Evolutionary conservation across 2,888 invertebrate genomes (phyloP).

Genomic region (Drosophila longiperda): DNA sequence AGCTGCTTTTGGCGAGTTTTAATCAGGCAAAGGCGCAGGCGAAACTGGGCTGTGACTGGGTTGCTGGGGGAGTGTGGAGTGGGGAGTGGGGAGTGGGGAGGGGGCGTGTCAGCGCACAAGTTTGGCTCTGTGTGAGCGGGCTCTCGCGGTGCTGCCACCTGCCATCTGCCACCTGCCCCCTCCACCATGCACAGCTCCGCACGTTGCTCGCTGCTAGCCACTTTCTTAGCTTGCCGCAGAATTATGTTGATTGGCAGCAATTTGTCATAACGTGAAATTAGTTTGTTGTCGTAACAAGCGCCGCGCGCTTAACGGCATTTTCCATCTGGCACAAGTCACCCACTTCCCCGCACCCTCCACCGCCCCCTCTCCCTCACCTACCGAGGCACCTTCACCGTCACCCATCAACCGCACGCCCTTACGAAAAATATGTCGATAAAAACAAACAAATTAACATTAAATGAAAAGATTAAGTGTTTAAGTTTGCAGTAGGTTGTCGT

Average conservation of each 20-base stretch:
- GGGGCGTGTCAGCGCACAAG: slow-evolving; percentile 27
- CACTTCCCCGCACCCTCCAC: not conserved
- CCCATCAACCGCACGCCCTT: slow-evolving; percentile 26
- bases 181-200: not conserved
- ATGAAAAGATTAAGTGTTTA: slow-evolving; percentile 82
- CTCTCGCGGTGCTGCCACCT: slow-evolving; percentile 34
- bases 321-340: slow-evolving; percentile 25
- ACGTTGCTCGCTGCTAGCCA: slow-evolving; percentile 46
- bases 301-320: slow-evolving; percentile 74
- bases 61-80: not conserved
- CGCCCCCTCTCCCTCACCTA: not conserved
- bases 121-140: slow-evolving; percentile 16
- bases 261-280: slow-evolving; percentile 81
- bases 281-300: slow-evolving; percentile 82
- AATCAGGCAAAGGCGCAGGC: slow-evolving; percentile 51
- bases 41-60: slow-evolving; percentile 14
- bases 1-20: slow-evolving; percentile 38
- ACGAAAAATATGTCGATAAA: slow-evolving; percentile 78
- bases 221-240: slow-evolving; percentile 70
- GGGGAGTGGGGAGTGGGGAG: not conserved
- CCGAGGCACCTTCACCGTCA: not conserved
- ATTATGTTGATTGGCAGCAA: slow-evolving; percentile 82
- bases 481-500: slow-evolving; percentile 67
- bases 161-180: not conserved
- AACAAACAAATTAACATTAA: slow-evolving; percentile 81